Percentiles rank a stretch among this genome's conserved stretches.
Conservation (phyloP, 2,113 vertebrate species). For the Saimiri boliviensis region DNA sequence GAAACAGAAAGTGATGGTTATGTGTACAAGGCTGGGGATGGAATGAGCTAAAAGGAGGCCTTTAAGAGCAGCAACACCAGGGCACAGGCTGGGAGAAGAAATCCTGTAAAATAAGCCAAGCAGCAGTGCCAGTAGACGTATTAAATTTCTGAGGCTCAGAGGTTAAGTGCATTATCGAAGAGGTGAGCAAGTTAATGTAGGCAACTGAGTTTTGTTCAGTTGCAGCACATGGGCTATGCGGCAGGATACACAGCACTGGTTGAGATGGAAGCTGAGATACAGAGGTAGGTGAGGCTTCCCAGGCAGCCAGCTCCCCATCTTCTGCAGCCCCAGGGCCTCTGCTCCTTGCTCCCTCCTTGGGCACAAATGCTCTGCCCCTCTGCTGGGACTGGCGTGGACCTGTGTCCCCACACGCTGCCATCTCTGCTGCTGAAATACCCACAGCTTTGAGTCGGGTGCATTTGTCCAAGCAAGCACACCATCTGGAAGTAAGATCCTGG, state of each 20-base stretch:
- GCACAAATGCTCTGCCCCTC: background rate
- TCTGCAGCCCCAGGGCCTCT: background rate
- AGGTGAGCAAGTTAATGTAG: background rate
- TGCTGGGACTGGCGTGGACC: too few species aligned
- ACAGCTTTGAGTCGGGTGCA: too few species aligned
- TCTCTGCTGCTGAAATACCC: background rate
- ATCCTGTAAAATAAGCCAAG: background rate
- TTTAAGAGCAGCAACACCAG: background rate
- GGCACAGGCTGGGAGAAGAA: background rate
- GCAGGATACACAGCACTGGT: too few species aligned
- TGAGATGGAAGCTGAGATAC: background rate
- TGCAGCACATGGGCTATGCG: accelerated
- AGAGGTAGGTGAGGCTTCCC: background rate
- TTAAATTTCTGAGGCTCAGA: background rate
- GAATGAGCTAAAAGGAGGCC: background rate
- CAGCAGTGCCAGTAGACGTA: background rate
- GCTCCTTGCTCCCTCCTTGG: accelerated
- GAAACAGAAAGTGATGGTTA: background rate
- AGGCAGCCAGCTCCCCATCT: background rate
- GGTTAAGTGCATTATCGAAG: background rate
- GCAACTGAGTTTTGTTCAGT: background rate
- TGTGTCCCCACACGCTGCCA: too few species aligned
- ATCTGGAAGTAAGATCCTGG: background rate
- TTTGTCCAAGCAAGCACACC: accelerated
- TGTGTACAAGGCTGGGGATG: background rate